phyloP scores from a whole-genome alignment of 2,888 invertebrate genomes.

The Tachina lurida region DNA sequence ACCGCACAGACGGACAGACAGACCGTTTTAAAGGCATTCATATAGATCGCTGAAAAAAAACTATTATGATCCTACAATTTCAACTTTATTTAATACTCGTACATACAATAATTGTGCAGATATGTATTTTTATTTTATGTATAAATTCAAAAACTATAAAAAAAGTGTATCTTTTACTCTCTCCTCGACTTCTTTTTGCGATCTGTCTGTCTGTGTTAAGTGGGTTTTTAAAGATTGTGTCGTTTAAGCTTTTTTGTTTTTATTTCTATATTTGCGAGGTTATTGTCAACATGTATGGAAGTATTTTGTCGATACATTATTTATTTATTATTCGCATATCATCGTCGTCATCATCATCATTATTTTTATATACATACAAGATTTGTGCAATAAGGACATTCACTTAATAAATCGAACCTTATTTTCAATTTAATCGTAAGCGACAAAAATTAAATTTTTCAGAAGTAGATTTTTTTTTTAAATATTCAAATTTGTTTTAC shows the following conservation, averaged over 20 bases:
- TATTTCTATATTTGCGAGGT: conserved; percentile 20
- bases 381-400: conserved; percentile 39
- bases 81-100: conserved; percentile 60
- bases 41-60: conserved; percentile 26
- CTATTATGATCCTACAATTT: conserved; percentile 61
- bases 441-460: too few species aligned
- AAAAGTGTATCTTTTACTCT: conserved; percentile 9
- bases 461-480: too few species aligned
- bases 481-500: too few species aligned
- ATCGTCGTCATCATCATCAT: conserved; percentile 43
- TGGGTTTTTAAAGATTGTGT: conserved; percentile 4
- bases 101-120: conserved; percentile 63
- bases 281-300: conserved; percentile 16
- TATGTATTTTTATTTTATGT: conserved; percentile 23
- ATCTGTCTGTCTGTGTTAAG: not conserved
- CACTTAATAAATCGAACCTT: not conserved
- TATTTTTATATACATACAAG: conserved; percentile 30
- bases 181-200: not conserved
- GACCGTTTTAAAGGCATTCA: not conserved
- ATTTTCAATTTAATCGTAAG: too few species aligned
- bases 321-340: conserved; percentile 66
- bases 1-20: not conserved
- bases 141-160: conserved; percentile 27
- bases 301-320: conserved; percentile 54
- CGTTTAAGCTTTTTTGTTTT: conserved; percentile 28